phyloP scores from a whole-genome alignment of 2,797 vertebrate genomes.

The Iguana delicatissima region DNA sequence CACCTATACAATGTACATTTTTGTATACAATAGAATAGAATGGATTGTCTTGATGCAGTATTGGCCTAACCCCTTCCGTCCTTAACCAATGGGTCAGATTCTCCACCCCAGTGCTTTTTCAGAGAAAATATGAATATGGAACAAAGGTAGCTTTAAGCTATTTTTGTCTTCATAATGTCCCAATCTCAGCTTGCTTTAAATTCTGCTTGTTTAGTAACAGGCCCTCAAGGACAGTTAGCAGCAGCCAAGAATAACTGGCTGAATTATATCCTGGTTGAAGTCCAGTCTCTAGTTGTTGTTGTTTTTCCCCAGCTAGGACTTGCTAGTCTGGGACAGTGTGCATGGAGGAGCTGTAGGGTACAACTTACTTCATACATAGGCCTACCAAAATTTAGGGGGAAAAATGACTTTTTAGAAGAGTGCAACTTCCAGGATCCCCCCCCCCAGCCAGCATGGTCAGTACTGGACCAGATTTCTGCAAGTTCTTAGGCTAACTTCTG shows the following conservation, averaged over 20 bases:
- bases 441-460: no score
- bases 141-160: slow-evolving; percentile 63
- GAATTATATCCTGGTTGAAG: slow-evolving; percentile 41
- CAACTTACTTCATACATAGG: not conserved
- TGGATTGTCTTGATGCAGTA: not conserved
- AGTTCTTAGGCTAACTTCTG: no score
- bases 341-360: not conserved
- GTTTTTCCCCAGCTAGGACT: not conserved
- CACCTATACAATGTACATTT: not conserved
- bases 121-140: slow-evolving; percentile 38
- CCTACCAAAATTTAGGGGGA: no score
- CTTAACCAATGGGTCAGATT: slow-evolving; percentile 30
- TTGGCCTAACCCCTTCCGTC: slow-evolving; percentile 9
- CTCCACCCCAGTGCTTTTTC: slow-evolving; percentile 1
- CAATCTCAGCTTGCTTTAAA: not conserved
- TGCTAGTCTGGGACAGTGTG: not conserved
- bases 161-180: not conserved
- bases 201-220: slow-evolving; percentile 47
- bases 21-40: slow-evolving; percentile 18
- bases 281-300: not conserved
- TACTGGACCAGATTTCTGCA: no score
- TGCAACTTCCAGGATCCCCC: no score
- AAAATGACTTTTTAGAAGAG: no score
- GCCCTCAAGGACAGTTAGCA: slow-evolving; percentile 31
- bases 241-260: slow-evolving; percentile 2